Base-by-base conservation (phyloP, 1,140 invertebrate species). In the Cylas formicarius region DNA sequence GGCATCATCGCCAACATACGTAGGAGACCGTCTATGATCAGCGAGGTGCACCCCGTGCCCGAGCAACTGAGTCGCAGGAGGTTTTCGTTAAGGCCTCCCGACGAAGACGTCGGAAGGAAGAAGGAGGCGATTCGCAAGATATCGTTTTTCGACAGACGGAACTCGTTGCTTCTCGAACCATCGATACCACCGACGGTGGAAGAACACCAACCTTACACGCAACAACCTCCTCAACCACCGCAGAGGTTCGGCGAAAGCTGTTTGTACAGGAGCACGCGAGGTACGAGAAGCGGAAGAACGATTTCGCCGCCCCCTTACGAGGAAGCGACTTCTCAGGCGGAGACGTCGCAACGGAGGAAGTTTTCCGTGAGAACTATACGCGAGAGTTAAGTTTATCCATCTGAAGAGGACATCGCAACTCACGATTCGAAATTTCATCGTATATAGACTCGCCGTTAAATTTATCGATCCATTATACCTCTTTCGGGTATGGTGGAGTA, bases 31-130 rank as follows among this genome's bases (percentile, higher is more conserved):
- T 57, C 55, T 13, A 38, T 54, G 23, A 29, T 47, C 19, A 49
- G 52, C 2, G 23, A 36, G 8, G 24, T 20, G 6, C 13, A 16
- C 26, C 18, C 33, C 1, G 39, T 23, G 19, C 6, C 16, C 11
- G 11, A 36, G 34, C 18, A 27, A 20, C 7, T 37, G 34, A 27
- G n/a, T 14, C 28, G 26, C 7, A 55, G 65, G 41, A 59, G 71
- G 39, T 73, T 71, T 41, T 73, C 72, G 1, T 44, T 74, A 16
- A 61, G 69, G 29, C 72, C 72, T 0, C 67, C 70, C 2, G 50
- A 57, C 9, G 55, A 57, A 31, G 16, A 35, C n/a, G 11, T 17
- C 14, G 14, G 23, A 16, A 35, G 32, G 13, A 22, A 19, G 22
- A 48, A 48, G n/a, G 35, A 38, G 3, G 23, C 11, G 24, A 48